Conservation (phyloP, 2,888 invertebrate species). For the Drosophila bunnanda region DNA sequence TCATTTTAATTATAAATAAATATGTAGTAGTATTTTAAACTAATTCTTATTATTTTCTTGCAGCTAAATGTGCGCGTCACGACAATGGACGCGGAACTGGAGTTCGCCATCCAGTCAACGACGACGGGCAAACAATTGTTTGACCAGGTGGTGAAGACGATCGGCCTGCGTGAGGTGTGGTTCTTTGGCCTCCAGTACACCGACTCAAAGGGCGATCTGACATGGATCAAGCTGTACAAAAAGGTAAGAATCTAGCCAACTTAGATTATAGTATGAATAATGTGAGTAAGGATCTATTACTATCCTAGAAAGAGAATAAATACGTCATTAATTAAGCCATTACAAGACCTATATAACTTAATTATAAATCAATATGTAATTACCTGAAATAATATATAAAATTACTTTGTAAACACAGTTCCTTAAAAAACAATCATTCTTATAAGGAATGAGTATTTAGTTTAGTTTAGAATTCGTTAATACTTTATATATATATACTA, state of each 20-base stretch:
- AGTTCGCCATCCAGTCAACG: conserved; percentile 99
- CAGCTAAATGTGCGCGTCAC: conserved; percentile 99
- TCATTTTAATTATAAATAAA: too few species aligned
- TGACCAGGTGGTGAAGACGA: conserved; percentile 99
- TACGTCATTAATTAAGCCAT: too few species aligned
- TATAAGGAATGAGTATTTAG: not conserved
- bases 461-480: not conserved
- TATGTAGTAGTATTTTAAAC: not conserved
- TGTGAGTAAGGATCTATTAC: not conserved
- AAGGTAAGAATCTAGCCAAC: conserved; percentile 89
- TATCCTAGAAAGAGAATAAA: not conserved
- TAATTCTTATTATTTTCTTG: conserved; percentile 6
- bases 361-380: too few species aligned
- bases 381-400: not conserved
- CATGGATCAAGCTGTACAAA: conserved; percentile 99
- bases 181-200: conserved; percentile 99
- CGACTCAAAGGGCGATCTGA: conserved; percentile 98
- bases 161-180: conserved; percentile 99
- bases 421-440: not conserved
- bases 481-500: not conserved
- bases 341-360: too few species aligned
- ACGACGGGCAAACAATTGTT: conserved; percentile 99
- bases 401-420: not conserved
- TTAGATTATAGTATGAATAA: not conserved
- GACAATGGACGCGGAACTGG: conserved; percentile 99